A percentile compares a stretch with the other conserved stretches of the same genome.
phyloP scores from a whole-genome alignment of 1,140 invertebrate species.

The Pristionchus pacificus region DNA sequence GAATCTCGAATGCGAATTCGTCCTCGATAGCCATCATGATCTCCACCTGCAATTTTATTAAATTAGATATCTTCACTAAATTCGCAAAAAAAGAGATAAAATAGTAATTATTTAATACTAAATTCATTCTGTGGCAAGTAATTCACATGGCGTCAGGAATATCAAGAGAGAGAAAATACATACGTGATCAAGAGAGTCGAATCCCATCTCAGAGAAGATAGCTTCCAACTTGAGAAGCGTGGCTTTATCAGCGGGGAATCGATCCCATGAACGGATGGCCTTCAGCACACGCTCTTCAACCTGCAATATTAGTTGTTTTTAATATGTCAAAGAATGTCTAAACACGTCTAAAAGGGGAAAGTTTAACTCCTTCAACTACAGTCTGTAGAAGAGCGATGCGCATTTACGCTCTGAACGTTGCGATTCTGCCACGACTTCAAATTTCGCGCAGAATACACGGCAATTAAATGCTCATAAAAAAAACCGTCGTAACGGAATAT shows the following conservation, averaged over 20 bases:
- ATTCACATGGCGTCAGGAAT: too few species aligned
- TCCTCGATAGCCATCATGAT: slow-evolving; percentile 99
- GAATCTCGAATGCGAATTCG: slow-evolving; percentile 99
- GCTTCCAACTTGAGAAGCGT: slow-evolving; percentile 77
- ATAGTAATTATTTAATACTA: too few species aligned
- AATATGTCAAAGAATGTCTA: too few species aligned
- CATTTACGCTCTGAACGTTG: neutral
- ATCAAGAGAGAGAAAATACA: too few species aligned
- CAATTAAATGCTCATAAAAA: too few species aligned
- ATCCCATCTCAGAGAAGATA: slow-evolving; percentile 91
- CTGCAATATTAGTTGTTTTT: slow-evolving; percentile 41
- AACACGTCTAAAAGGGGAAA: too few species aligned
- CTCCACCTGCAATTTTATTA: slow-evolving; percentile 68
- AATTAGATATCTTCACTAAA: too few species aligned
- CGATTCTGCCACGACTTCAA: neutral
- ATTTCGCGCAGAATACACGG: neutral
- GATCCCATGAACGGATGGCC: slow-evolving; percentile 52
- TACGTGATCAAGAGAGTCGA: slow-evolving; percentile 90
- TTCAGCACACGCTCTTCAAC: slow-evolving; percentile 54
- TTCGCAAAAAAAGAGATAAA: too few species aligned
- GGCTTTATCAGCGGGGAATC: slow-evolving; percentile 49
- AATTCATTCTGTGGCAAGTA: too few species aligned
- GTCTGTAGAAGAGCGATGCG: neutral
- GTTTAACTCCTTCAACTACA: too few species aligned
- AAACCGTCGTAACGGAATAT: too few species aligned